Evolutionary conservation across 2,888 invertebrate genomes (phyloP).

Genomic region (Chirona hameri): DNA sequence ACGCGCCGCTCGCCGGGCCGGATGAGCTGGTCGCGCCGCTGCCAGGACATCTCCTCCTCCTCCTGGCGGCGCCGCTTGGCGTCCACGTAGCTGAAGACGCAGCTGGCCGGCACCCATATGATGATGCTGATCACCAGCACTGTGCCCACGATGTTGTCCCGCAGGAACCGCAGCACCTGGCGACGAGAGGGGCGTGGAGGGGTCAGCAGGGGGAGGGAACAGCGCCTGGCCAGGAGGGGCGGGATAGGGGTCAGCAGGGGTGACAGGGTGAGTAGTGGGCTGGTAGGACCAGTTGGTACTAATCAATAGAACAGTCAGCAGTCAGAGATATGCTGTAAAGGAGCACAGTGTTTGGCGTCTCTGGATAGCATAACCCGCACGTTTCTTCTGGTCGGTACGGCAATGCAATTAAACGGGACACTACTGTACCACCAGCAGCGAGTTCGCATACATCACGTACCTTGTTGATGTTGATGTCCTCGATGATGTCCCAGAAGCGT

Average conservation of each 20-base stretch:
- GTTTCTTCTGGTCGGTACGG: too few species aligned
- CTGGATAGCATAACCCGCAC: too few species aligned
- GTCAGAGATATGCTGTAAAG: too few species aligned
- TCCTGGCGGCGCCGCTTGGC: slow-evolving; percentile 55
- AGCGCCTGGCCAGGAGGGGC: too few species aligned
- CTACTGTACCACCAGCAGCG: too few species aligned
- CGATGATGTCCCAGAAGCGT: slow-evolving; percentile 95
- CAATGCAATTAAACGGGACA: too few species aligned
- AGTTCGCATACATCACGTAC: slow-evolving; percentile 44
- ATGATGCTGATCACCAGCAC: slow-evolving; percentile 86
- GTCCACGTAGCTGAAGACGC: slow-evolving; percentile 72
- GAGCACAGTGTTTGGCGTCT: too few species aligned
- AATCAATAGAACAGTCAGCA: too few species aligned
- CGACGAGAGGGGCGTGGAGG: background rate
- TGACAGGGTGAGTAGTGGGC: too few species aligned
- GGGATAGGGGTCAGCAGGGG: too few species aligned
- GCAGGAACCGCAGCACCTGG: slow-evolving; percentile 68
- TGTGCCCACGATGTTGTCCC: slow-evolving; percentile 90
- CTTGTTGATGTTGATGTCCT: slow-evolving; percentile 91
- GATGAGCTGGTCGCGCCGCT: slow-evolving; percentile 5
- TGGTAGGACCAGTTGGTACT: too few species aligned
- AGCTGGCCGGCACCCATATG: slow-evolving; percentile 92
- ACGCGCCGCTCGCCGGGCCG: slow-evolving; percentile 13
- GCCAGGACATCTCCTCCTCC: slow-evolving; percentile 30
- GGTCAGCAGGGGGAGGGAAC: background rate